A percentile compares a stretch with the other conserved stretches of the same genome.
phyloP scores from a whole-genome alignment of 2,888 invertebrate genomes.

The Podotricha telesiphe region DNA sequence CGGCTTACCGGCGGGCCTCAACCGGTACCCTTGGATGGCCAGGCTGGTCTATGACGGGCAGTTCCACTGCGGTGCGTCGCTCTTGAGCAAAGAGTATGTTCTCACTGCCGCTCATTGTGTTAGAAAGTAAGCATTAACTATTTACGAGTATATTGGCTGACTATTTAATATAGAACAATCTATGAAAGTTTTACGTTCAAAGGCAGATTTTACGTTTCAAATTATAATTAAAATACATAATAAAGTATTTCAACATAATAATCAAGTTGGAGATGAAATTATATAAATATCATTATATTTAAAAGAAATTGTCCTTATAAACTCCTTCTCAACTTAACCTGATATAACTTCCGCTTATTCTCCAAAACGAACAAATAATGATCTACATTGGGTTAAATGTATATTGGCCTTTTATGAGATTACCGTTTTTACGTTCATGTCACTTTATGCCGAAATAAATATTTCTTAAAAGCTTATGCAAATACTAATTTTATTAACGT shows the following conservation, averaged over 20 bases:
- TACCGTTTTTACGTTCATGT: no score
- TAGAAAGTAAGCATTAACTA: conserved; percentile 82
- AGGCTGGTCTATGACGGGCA: conserved; percentile 93
- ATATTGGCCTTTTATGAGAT: no score
- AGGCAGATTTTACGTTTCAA: background rate
- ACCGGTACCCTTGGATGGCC: conserved; percentile 94
- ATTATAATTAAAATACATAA: background rate
- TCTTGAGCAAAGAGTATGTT: conserved; percentile 92
- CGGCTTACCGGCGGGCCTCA: conserved; percentile 90
- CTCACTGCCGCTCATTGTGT: conserved; percentile 95
- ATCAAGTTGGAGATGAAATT: background rate
- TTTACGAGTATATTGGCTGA: background rate
- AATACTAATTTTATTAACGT: no score
- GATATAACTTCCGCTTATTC: no score
- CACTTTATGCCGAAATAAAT: no score
- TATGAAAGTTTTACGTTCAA: background rate
- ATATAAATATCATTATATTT: background rate
- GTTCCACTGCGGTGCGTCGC: conserved; percentile 94
- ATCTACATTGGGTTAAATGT: no score
- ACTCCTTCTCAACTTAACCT: no score
- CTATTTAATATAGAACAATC: background rate
- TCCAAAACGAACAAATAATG: no score
- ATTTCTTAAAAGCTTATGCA: no score
- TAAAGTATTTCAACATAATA: background rate
- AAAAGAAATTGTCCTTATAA: no score